Evolutionary conservation across 2,888 invertebrate genomes (phyloP), one percentile per base, ranked within the genome.

Genomic region (Agriotes lineatus): DNA sequence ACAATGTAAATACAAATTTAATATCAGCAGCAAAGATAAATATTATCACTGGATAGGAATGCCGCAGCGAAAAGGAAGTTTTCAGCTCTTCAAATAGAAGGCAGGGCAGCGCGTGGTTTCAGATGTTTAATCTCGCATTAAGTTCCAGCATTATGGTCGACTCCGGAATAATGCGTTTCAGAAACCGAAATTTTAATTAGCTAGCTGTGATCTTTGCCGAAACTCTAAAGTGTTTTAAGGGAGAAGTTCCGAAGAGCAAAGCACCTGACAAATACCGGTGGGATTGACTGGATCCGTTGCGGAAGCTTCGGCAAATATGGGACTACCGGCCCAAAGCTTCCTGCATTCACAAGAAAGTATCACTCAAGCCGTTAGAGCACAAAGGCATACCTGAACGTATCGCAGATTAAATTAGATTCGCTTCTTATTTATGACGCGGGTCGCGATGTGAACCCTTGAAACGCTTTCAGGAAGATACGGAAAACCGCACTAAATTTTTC

Each of bases 21-120:
- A 48, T 48, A 48, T 48, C 22, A 16, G 48, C 22, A n/a, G 22
- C 48, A 48, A 22, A 25, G 22, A 18, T 22, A 48, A 48, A 48
- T 48, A 48, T 48, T 48, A 42, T 22, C 12, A 48, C 4, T 20
- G 22, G 19, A 42, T 16, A 7, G n/a, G 22, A 48, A 20, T 7
- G n/a, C 18, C 19, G 4, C 48, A 20, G 10, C 7, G 20, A 9
- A 48, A 22, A 48, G 48, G 9, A 20, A 22, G 48, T 48, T 42
- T 9, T 12, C 48, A 22, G 14, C 48, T 48, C 48, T 48, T 48
- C 12, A 48, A 48, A 48, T 48, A 48, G 3, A 22, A 48, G 19
- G 22, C 22, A 7, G 48, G 16, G 14, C 48, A 18, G 22, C 48
- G 42, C 9, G 6, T 22, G 48, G 25, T 48, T 48, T 7, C 48